Percentiles rank a stretch among this genome's conserved stretches.
Evolutionary conservation across 2,888 invertebrate species (phyloP).

Genomic region (Chalcosyrphus nemorum): DNA sequence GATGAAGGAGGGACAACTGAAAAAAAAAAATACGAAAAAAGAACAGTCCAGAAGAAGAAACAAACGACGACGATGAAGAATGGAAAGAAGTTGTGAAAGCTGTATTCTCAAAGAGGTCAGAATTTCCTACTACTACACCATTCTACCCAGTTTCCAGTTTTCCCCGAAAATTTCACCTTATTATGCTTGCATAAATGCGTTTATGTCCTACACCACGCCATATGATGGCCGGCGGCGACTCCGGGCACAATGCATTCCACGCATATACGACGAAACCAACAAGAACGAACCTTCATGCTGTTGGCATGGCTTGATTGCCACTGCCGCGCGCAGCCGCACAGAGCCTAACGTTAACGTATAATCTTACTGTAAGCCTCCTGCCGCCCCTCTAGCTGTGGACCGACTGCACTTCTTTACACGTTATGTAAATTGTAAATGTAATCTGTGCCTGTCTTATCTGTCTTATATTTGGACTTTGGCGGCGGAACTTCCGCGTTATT

Average conservation of each 20-base stretch:
- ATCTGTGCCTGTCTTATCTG: conserved; percentile 69
- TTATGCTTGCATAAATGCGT: conserved; percentile 73
- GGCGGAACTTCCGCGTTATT: conserved; percentile 71
- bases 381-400: conserved; percentile 4
- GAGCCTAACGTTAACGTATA: conserved; percentile 56
- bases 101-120: conserved; percentile 73
- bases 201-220: conserved; percentile 65
- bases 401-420: conserved; percentile 56
- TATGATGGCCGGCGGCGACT: conserved; percentile 42
- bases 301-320: conserved; percentile 24
- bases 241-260: conserved; percentile 63
- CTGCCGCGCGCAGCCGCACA: conserved; percentile 5
- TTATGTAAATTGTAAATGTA: conserved; percentile 71
- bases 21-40: conserved; percentile 17
- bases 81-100: conserved; percentile 73
- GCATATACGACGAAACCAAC: conserved; percentile 58
- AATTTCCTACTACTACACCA: conserved; percentile 65
- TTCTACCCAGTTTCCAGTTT: conserved; percentile 69
- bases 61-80: conserved; percentile 54
- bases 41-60: conserved; percentile 47
- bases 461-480: conserved; percentile 61
- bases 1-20: conserved; percentile 15
- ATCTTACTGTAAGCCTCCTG: conserved; percentile 39
- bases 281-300: conserved; percentile 51
- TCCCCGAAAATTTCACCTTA: conserved; percentile 72